Percentiles rank a stretch among this genome's conserved stretches.
Conservation (phyloP, 2,888 invertebrate genomes). For the Drosophila picticornis region DNA sequence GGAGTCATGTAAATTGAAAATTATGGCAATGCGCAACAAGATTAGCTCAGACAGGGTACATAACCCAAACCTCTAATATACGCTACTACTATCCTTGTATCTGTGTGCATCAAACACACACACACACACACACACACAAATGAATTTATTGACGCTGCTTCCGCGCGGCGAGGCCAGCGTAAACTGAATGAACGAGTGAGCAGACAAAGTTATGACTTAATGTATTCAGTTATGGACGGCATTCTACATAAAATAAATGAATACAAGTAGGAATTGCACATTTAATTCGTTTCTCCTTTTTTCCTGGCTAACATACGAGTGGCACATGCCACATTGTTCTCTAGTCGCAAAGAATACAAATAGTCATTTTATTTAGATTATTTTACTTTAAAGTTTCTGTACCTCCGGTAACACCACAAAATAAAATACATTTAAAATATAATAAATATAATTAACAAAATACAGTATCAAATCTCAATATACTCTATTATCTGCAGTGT, state of each 20-base stretch:
- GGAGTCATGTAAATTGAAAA: conserved; percentile 77
- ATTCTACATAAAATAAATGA: background rate
- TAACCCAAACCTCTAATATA: conserved; percentile 9
- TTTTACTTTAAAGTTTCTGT: background rate
- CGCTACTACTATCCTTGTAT: background rate
- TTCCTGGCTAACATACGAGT: background rate
- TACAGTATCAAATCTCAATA: background rate
- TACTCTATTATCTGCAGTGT: background rate
- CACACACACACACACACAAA: conserved; percentile 40
- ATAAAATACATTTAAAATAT: background rate
- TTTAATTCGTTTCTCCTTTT: background rate
- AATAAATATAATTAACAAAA: background rate
- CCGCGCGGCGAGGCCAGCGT: conserved; percentile 51
- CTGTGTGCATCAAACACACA: background rate
- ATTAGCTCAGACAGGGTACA: conserved; percentile 65
- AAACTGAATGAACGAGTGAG: conserved; percentile 64
- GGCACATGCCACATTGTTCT: conserved; percentile 2
- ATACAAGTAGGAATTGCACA: background rate
- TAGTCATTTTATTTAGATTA: background rate
- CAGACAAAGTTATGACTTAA: conserved; percentile 75
- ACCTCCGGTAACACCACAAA: no score
- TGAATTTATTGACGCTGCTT: conserved; percentile 65
- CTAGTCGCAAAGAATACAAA: background rate
- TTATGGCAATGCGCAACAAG: conserved; percentile 81
- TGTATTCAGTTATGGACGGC: conserved; percentile 51